These are phyloP conservation scores for Eupithecia subumbrata DNA, from an alignment of 2,888 invertebrate species.

Conservation along the genomic window DNA sequence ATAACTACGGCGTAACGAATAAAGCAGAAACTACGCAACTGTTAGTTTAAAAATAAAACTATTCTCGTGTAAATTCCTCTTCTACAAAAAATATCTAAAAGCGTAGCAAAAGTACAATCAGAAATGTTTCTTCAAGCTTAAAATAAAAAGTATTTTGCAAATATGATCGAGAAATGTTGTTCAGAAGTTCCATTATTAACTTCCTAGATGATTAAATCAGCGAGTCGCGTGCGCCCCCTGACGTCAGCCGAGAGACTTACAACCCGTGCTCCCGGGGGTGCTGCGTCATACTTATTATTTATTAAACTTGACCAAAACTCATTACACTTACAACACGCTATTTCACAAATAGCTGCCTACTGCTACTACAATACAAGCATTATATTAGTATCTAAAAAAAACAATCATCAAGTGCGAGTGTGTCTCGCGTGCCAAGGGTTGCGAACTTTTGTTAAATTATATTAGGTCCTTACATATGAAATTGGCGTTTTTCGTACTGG, in stretches of 20 bases:
- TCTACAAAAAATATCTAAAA: background rate
- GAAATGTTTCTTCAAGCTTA: background rate
- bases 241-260: background rate
- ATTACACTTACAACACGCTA: background rate
- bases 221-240: background rate
- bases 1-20: background rate
- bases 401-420: too few species aligned
- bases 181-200: background rate
- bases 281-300: background rate
- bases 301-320: background rate
- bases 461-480: too few species aligned
- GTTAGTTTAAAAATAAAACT: background rate
- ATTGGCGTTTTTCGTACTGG: too few species aligned
- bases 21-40: background rate
- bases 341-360: background rate
- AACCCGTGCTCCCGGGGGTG: background rate
- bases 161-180: background rate
- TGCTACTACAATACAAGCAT: background rate
- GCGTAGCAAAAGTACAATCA: too few species aligned
- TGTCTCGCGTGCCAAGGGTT: too few species aligned
- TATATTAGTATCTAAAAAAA: too few species aligned
- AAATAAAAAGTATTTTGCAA: background rate
- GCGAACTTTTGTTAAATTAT: too few species aligned
- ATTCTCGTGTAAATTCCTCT: background rate
- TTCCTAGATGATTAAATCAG: background rate